Evolutionary conservation across 1,140 invertebrate species (phyloP), one percentile per base, ranked within the genome.

Genomic region (Neocloeon triangulifer): DNA sequence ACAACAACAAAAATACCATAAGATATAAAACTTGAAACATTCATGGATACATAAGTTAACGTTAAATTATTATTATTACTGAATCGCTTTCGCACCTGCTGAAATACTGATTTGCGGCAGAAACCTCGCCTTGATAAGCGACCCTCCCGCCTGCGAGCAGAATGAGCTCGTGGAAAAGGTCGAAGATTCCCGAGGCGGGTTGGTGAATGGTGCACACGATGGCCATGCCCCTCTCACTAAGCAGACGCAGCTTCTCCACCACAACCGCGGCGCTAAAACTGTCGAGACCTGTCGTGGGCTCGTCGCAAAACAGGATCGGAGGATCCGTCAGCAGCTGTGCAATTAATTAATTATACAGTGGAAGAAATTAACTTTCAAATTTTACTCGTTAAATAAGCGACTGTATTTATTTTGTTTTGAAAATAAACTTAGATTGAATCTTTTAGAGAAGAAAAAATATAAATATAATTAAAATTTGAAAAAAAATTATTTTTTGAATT

Each of bases 191-290:
- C 4, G 79, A 85, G 5, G 78, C 75, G 0, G 82, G 82, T 44
- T 89, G 82, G 53, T 89, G 82, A 19, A 88, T 73, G 0, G 79
- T 77, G 41, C 77, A 79, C 14, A 88, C 63, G 7, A 86, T 69
- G 20, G 77, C 68, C 56, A 78, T 78, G 23, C 64, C 76, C 28
- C 56, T 59, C 30, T 48, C 46, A 1, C 72, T 67, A 14, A 80
- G 49, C 29, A 59, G 52, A 42, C 64, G 52, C 26, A 88, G 54
- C 1, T 72, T 67, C 34, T 65, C 61, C 5, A 82, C 65, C 2
- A 85, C 70, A 8, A 66, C 57, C 19, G 65, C 66, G 1, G 81
- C 78, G 36, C 66, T 76, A 43, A 64, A 81, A 49, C 76, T 81
- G 46, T 88, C 81, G 10, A 88, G 46, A 0, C 80, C 78, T 0